phyloP scores from a whole-genome alignment of 2,113 vertebrate genomes.

The Aspidoscelis tigris region DNA sequence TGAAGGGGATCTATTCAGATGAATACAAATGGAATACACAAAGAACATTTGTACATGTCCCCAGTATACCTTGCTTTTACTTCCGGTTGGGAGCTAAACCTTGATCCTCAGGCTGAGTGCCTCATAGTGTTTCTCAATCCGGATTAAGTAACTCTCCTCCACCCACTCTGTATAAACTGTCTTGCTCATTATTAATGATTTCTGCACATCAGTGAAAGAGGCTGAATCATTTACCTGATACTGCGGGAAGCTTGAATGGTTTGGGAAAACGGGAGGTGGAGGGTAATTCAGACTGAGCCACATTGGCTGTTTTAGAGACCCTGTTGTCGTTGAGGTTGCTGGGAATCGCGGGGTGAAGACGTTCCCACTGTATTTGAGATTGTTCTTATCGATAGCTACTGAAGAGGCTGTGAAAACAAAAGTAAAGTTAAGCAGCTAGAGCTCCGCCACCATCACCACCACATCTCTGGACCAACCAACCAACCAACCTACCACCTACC shows the following conservation, averaged over 20 bases:
- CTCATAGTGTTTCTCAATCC: background rate
- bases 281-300: conserved; percentile 63
- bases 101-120: background rate
- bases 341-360: conserved; percentile 57
- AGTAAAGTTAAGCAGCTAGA: background rate
- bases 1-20: too few relatives aligned
- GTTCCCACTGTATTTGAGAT: conserved; percentile 26
- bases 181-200: background rate
- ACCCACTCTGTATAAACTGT: background rate
- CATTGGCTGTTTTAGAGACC: conserved; percentile 48
- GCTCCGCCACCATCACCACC: too few relatives aligned
- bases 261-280: conserved; percentile 39
- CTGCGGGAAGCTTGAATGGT: conserved; percentile 43
- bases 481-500: too few relatives aligned
- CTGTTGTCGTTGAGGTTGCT: conserved; percentile 16
- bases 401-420: conserved; percentile 49
- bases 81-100: too few relatives aligned
- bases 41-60: too few relatives aligned
- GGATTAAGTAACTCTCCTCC: background rate
- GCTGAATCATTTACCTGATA: conserved; percentile 64
- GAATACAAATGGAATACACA: too few relatives aligned
- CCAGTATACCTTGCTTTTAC: background rate
- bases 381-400: conserved; percentile 42
- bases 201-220: background rate
- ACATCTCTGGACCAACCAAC: too few relatives aligned